phyloP scores from a whole-genome alignment of 2,888 invertebrate genomes.

The Pollenia griseotomentosa region DNA sequence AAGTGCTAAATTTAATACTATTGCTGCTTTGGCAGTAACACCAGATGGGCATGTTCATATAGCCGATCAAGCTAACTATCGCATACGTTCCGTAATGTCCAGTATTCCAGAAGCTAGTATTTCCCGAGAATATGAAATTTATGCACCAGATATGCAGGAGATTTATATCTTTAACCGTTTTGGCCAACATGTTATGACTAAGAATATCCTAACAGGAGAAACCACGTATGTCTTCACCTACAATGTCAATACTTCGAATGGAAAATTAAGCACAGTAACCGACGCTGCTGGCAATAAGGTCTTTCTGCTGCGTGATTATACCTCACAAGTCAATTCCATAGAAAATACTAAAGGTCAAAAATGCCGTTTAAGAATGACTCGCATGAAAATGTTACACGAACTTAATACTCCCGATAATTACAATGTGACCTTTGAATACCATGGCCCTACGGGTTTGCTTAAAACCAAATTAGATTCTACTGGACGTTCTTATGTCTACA shows the following conservation, averaged over 20 bases:
- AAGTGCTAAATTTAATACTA: constrained; percentile 96
- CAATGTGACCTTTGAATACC: constrained; percentile 96
- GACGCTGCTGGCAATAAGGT: constrained; percentile 96
- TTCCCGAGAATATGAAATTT: constrained; percentile 95
- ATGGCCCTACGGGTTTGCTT: constrained; percentile 94
- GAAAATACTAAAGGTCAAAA: constrained; percentile 97
- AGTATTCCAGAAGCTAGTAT: constrained; percentile 94
- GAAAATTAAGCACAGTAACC: constrained; percentile 96
- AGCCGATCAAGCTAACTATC: constrained; percentile 96
- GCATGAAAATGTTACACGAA: constrained; percentile 96
- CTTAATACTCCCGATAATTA: constrained; percentile 96
- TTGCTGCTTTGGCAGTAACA: constrained; percentile 95
- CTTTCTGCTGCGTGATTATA: constrained; percentile 92
- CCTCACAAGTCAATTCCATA: constrained; percentile 95
- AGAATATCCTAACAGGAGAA: constrained; percentile 97
- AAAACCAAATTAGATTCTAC: constrained; percentile 95
- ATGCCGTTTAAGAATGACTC: constrained; percentile 94
- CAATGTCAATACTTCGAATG: constrained; percentile 98
- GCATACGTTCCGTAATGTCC: constrained; percentile 94
- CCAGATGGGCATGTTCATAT: constrained; percentile 97
- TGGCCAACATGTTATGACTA: constrained; percentile 97
- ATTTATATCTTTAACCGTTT: constrained; percentile 96
- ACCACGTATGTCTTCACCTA: constrained; percentile 97
- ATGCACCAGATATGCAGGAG: constrained; percentile 97
- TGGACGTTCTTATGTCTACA: constrained; percentile 95